phyloP scores from a whole-genome alignment of 1,140 invertebrate genomes.

The Hyposmocoma kahamanoa region DNA sequence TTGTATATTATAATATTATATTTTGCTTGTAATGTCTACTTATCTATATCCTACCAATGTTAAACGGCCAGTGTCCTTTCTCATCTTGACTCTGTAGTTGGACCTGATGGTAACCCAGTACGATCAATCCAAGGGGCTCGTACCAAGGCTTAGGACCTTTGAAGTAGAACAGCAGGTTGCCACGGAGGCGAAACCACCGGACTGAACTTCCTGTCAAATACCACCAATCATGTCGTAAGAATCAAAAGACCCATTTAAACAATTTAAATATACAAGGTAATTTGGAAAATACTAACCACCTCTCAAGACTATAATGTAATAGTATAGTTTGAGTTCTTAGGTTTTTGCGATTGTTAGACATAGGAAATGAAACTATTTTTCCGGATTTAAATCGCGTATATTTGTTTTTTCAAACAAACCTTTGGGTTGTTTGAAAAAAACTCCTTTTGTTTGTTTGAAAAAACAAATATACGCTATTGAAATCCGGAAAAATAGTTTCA shows the following conservation, averaged over 20 bases:
- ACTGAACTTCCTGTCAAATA: conserved; percentile 82
- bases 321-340: too few species aligned
- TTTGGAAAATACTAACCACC: background rate
- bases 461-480: too few species aligned
- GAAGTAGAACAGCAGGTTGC: conserved; percentile 96
- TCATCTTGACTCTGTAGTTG: conserved; percentile 64
- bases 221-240: background rate
- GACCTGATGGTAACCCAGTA: conserved; percentile 88
- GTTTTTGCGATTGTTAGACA: too few species aligned
- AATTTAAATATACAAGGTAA: background rate
- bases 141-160: conserved; percentile 92
- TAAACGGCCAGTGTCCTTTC: conserved; percentile 79
- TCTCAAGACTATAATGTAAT: background rate
- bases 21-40: too few species aligned
- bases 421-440: too few species aligned
- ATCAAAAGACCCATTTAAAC: background rate
- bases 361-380: too few species aligned
- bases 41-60: conserved; percentile 82
- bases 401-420: too few species aligned
- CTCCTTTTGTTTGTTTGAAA: too few species aligned
- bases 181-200: conserved; percentile 92
- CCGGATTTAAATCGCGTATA: too few species aligned
- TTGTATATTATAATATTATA: too few species aligned
- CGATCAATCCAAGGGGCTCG: conserved; percentile 89
- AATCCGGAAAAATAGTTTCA: too few species aligned